Base-by-base conservation (phyloP, 2,797 vertebrate species). In the Rhyacichthys aspro region DNA sequence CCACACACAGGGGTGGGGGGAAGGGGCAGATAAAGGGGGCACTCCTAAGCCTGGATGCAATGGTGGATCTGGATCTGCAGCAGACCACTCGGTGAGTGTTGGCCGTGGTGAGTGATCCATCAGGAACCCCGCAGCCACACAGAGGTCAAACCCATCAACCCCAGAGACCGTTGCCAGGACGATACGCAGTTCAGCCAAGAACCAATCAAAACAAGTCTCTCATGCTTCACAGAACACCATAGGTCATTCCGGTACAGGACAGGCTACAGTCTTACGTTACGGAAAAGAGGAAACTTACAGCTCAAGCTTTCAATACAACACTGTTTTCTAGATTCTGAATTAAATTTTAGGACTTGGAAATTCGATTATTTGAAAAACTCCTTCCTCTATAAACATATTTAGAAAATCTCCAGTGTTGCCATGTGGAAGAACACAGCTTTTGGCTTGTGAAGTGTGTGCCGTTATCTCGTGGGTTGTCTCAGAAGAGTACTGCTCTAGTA, bases 121-220 rank as follows among this genome's bases (percentile, higher is more conserved):
- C 87, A 89, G 81, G 71, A 63, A 67, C 83, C 83, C 83, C 33
- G 43, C 72, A 52, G 83, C 72, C 77, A 67, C 44, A 45, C 64
- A 56, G 90, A 89, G 90, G 89, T 90, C 88, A 90, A 84, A 86
- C 64, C 83, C 84, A 88, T 90, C 88, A 86, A 88, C 86, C 88
- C 86, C 60, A 8, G 67, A 84, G 75, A 72, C 67, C 16, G 38
- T 16, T 83, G 86, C 84, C 86, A 88, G 78, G 69, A 82, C 58
- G 63, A 72, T 59, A 55, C 79, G 43, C 72, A 53, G 63, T 65
- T 67, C 59, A 74, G 76, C 78, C 79, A 82, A 84, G 72, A 86
- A 78, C 78, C 78, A 85, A 86, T 87, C 82, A 67, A 63, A 77
- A 58, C 67, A 56, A 59, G 72, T 41, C 78, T 59, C 58, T 50